phyloP scores from a whole-genome alignment of 2,113 vertebrate species.

The Epinephelus lanceolatus region DNA sequence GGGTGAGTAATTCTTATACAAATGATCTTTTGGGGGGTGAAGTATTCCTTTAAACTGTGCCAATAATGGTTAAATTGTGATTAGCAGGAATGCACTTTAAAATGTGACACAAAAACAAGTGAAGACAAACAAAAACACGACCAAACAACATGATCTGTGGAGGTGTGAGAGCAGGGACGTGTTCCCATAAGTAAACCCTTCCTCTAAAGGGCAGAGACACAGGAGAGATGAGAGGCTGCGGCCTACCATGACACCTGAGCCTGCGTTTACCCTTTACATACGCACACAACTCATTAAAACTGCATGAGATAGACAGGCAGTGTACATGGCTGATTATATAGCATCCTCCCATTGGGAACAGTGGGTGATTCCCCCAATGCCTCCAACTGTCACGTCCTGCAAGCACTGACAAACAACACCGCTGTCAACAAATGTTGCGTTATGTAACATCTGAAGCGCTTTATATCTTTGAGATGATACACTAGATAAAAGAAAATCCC shows the following conservation, averaged over 20 bases:
- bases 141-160: background rate
- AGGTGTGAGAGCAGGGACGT: background rate
- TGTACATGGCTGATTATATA: conserved; percentile 54
- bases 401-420: conserved; percentile 17
- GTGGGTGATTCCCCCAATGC: conserved; percentile 53
- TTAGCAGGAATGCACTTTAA: background rate
- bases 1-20: too few species aligned
- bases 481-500: background rate
- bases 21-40: too few species aligned
- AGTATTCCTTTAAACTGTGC: too few species aligned
- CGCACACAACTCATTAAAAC: conserved; percentile 60
- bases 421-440: conserved; percentile 6
- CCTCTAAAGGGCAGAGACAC: conserved; percentile 54
- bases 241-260: conserved; percentile 61
- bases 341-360: conserved; percentile 62
- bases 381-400: conserved; percentile 9
- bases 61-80: background rate
- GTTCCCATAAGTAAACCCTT: background rate
- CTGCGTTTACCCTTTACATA: conserved; percentile 35
- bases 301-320: conserved; percentile 58
- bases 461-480: conserved; percentile 7
- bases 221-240: conserved; percentile 42
- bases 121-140: background rate
- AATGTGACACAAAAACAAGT: background rate
- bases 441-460: conserved; percentile 21